Percentiles rank a stretch among this genome's conserved stretches.
Evolutionary conservation across 2,888 invertebrate genomes (phyloP).

Genomic region (Orchesellides sinensis): DNA sequence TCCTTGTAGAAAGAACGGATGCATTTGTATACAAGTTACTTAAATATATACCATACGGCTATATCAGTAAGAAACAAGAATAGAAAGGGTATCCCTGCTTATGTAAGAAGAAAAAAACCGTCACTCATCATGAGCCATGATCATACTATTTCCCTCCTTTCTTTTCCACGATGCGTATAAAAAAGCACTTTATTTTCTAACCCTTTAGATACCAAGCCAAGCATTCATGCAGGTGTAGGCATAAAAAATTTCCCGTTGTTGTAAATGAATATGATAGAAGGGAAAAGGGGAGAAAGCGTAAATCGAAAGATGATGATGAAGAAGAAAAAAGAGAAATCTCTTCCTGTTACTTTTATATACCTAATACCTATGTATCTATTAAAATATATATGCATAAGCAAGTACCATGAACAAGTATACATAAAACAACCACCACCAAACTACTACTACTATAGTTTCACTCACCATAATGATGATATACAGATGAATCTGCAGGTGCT

Average conservation of each 20-base stretch:
- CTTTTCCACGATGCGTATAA: too few species aligned
- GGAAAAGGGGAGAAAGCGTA: neutral
- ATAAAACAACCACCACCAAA: too few species aligned
- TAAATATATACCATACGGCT: too few species aligned
- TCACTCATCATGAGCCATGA: slow-evolving; percentile 22
- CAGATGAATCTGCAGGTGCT: slow-evolving; percentile 89
- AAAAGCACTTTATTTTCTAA: neutral
- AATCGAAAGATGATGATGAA: neutral
- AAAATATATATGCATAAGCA: too few species aligned
- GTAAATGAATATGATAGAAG: neutral
- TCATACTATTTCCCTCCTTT: neutral
- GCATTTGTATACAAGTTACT: too few species aligned
- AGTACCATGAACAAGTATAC: neutral
- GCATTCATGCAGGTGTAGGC: neutral
- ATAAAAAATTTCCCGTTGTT: neutral
- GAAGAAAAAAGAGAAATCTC: slow-evolving; percentile 29
- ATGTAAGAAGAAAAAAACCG: slow-evolving; percentile 7
- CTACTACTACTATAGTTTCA: too few species aligned
- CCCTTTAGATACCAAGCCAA: neutral
- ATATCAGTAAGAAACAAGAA: too few species aligned
- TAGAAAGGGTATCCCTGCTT: too few species aligned
- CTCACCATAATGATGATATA: slow-evolving; percentile 94
- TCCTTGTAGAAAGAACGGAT: too few species aligned
- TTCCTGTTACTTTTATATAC: too few species aligned
- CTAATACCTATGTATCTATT: too few species aligned